Base-by-base conservation (phyloP, 2,113 vertebrate genomes). In the Calyptomena viridis region DNA sequence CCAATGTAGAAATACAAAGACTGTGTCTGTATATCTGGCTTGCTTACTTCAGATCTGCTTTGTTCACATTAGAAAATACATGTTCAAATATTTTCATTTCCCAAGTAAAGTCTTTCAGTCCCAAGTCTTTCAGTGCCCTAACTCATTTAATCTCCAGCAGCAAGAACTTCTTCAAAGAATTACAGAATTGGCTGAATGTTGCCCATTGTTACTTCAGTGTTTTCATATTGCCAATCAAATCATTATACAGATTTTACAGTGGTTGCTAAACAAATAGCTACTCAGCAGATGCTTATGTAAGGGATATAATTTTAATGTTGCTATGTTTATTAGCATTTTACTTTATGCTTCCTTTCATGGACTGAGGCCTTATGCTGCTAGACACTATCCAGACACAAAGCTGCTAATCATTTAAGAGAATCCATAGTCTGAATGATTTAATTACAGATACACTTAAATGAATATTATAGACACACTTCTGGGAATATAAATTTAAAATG, bases 191-290 rank as follows among this genome's bases (percentile, higher is more conserved):
- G n/a, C n/a, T 81, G 77, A 52, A 68, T 64, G 33, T 17, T 28
- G 50, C 35, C 59, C 24, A 14, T 33, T 90, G 71, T 60, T 59
- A 25, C 76, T 91, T 87, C 74, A 83, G 27, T 39, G 25, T 76
- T 92, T 94, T 83, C 79, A 14, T 63, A 76, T 63, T 62, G 37
- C 84, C 66, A 81, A 72, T n/a, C n/a, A 94, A 92, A 87, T 56
- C 31, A 47, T 50, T 56, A 47, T 3, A 56, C n/a, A 33, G 72
- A 40, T 69, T 93, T 93, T 81, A 77, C 30, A 86, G 64, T 22
- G 47, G 47, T 47, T 88, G 63, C 68, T 86, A 55, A 90, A 77
- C 55, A 83, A 94, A 55, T 83, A 78, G 15, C 46, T 69, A 63
- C 56, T 89, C 82, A 84, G 73, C 55, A 89, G 73, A 92, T 81